Conservation (phyloP, 35 echinoderm and acorn worm species). For the Antedon bifida region DNA sequence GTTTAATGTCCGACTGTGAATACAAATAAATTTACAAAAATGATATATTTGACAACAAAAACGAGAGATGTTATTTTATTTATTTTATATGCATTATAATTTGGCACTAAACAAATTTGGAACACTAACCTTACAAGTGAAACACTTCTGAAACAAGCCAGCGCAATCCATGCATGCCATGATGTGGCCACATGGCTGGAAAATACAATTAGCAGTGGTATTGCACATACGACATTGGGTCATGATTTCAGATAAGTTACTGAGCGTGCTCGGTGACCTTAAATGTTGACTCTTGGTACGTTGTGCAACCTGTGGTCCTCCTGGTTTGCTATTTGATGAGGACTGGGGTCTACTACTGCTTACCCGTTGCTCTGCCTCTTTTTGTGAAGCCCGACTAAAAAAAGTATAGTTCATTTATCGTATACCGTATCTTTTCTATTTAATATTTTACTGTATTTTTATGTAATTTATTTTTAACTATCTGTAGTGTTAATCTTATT, state of each 20-base stretch:
- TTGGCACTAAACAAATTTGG: background rate
- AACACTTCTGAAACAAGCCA: slow-evolving; percentile 67
- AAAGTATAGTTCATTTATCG: background rate
- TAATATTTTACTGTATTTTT: too few relatives aligned
- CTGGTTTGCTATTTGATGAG: background rate
- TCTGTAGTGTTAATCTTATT: too few relatives aligned
- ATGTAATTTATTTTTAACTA: too few relatives aligned
- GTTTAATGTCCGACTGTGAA: slow-evolving; percentile 32
- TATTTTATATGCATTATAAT: background rate
- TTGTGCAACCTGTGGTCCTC: background rate
- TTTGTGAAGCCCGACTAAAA: background rate
- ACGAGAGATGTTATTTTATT: background rate
- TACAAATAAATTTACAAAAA: too few relatives aligned
- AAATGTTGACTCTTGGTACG: background rate
- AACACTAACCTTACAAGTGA: slow-evolving; percentile 54
- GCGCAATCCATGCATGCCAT: slow-evolving; percentile 80
- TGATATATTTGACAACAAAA: background rate
- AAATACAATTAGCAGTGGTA: slow-evolving; percentile 52
- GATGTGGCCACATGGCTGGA: slow-evolving; percentile 67
- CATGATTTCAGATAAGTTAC: slow-evolving; percentile 41
- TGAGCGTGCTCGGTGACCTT: background rate
- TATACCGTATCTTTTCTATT: too few relatives aligned
- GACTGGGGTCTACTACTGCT: background rate
- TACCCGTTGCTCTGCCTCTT: background rate
- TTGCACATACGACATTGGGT: slow-evolving; percentile 58